Evolutionary conservation across 2,888 invertebrate genomes (phyloP).

Genomic region (Drepana falcataria): DNA sequence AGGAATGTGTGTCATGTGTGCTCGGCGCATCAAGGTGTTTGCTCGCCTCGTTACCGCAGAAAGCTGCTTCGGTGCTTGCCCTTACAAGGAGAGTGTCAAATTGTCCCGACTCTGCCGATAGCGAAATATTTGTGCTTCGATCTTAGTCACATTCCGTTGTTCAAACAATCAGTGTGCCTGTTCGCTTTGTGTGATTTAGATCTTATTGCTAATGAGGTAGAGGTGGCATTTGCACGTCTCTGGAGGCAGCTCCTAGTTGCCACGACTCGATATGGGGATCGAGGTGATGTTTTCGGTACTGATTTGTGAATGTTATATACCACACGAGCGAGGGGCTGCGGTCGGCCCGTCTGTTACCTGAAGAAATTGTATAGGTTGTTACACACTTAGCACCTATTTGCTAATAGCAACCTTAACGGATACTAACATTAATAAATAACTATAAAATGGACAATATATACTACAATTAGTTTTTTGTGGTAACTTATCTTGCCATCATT

Average conservation of each 20-base stretch:
- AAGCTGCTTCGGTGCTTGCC: background rate
- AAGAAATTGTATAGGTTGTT: background rate
- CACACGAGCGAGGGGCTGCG: background rate
- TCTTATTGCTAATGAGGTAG: background rate
- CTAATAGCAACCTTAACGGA: background rate
- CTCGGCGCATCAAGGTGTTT: background rate
- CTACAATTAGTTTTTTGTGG: no score
- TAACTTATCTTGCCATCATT: no score
- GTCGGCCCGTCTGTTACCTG: no score
- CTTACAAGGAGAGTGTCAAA: constrained; percentile 13
- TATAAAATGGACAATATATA: no score
- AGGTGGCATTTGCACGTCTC: background rate
- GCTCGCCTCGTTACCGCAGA: background rate
- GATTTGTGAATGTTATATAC: background rate
- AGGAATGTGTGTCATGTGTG: constrained; percentile 2
- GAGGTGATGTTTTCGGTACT: background rate
- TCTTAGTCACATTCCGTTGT: constrained; percentile 22
- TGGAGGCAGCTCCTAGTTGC: background rate
- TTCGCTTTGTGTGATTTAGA: background rate
- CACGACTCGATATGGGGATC: background rate
- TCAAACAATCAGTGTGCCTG: constrained; percentile 14
- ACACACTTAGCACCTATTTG: background rate
- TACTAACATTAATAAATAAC: no score
- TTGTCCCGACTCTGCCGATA: constrained; percentile 11
- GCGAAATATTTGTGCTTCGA: constrained; percentile 12